Conservation (phyloP, 2,113 vertebrate genomes). For the Circaetus gallicus region DNA sequence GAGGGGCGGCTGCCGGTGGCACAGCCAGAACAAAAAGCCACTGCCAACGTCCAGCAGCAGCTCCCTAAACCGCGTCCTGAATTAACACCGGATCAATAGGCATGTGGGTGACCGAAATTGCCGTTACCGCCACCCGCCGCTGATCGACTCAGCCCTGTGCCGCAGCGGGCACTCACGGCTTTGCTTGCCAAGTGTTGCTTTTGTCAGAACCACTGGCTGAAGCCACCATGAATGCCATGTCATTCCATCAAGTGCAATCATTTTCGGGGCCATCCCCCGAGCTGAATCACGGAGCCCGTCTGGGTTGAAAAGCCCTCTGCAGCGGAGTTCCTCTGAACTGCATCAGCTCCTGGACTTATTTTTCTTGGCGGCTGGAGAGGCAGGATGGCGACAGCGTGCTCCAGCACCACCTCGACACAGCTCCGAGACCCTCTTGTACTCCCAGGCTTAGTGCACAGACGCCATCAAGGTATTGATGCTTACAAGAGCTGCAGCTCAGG, state of each 20-base stretch:
- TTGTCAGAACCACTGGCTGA: background rate
- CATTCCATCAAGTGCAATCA: background rate
- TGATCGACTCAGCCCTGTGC: background rate
- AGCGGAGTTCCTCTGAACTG: background rate
- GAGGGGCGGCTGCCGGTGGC: background rate
- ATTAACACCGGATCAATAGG: background rate
- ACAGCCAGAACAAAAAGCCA: too few relatives aligned
- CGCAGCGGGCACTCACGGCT: background rate
- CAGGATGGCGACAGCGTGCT: rapidly evolving
- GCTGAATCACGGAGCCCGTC: rapidly evolving
- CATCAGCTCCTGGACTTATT: background rate
- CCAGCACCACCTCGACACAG: background rate
- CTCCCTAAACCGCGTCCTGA: background rate
- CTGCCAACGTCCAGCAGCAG: background rate
- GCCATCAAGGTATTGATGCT: background rate
- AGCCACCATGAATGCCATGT: background rate
- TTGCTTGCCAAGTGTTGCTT: background rate
- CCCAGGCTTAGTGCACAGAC: rapidly evolving
- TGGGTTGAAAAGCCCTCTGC: background rate
- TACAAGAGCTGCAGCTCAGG: background rate
- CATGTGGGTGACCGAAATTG: background rate
- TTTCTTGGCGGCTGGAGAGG: background rate
- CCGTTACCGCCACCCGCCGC: background rate
- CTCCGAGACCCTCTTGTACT: background rate
- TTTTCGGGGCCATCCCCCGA: rapidly evolving